Evolutionary conservation across 1,140 invertebrate species (phyloP).

Genomic region (Pseudomyrmex pallidus): DNA sequence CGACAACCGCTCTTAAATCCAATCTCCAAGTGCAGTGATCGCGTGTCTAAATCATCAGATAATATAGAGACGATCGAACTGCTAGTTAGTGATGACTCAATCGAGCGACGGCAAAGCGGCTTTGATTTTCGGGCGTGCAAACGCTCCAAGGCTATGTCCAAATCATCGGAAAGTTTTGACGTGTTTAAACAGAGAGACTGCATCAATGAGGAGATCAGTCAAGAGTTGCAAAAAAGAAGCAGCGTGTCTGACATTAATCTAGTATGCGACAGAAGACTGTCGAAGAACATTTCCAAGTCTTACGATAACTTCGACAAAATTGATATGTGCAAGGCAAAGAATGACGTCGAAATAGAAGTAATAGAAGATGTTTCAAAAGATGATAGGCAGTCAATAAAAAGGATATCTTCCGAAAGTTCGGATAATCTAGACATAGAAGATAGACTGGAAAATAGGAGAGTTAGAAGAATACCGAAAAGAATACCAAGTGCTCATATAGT

Average conservation of each 20-base stretch:
- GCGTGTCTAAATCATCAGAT: slow-evolving; percentile 81
- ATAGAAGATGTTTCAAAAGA: slow-evolving; percentile 33
- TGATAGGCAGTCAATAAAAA: slow-evolving; percentile 64
- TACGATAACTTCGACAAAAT: slow-evolving; percentile 79
- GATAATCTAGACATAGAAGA: slow-evolving; percentile 81
- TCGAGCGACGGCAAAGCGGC: slow-evolving; percentile 79
- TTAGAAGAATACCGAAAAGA: slow-evolving; percentile 75
- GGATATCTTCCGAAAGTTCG: slow-evolving; percentile 80
- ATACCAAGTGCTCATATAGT: slow-evolving; percentile 76
- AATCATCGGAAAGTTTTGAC: slow-evolving; percentile 83
- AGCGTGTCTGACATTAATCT: slow-evolving; percentile 82
- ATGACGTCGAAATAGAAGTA: slow-evolving; percentile 31
- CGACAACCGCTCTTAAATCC: slow-evolving; percentile 68
- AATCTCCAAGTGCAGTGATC: slow-evolving; percentile 76
- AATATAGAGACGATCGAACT: slow-evolving; percentile 79
- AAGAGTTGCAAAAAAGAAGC: slow-evolving; percentile 78
- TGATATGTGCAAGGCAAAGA: slow-evolving; percentile 61
- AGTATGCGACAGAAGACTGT: slow-evolving; percentile 66
- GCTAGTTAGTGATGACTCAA: slow-evolving; percentile 77
- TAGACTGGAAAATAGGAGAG: slow-evolving; percentile 73
- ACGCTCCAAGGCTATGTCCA: slow-evolving; percentile 78
- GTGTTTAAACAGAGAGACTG: slow-evolving; percentile 63
- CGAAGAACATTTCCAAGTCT: slow-evolving; percentile 75
- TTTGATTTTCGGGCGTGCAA: slow-evolving; percentile 75
- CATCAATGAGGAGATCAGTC: slow-evolving; percentile 23